Conservation (phyloP, 2,113 vertebrate genomes). For the Miniopterus natalensis region DNA sequence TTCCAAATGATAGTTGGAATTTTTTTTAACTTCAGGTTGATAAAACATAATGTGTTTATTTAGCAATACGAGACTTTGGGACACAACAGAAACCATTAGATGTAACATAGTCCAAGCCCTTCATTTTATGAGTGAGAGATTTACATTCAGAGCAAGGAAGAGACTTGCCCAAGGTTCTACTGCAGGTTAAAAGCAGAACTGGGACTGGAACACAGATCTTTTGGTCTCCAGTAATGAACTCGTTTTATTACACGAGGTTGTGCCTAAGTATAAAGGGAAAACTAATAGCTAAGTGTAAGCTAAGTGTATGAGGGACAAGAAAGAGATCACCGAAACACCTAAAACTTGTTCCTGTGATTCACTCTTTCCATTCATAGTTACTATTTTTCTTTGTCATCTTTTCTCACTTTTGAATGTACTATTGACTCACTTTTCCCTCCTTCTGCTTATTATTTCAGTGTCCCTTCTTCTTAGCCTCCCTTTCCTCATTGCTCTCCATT, state of each 20-base stretch:
- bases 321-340: slow-evolving; percentile 4
- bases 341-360: neutral
- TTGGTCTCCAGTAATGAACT: neutral
- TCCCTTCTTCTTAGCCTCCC: neutral
- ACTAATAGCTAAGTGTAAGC: neutral
- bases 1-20: slow-evolving; percentile 58
- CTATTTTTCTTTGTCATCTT: neutral
- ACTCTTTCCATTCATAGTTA: neutral
- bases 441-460: neutral
- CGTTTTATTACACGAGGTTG: neutral
- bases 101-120: neutral
- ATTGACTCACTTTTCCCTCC: neutral
- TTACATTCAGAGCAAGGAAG: neutral
- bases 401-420: neutral
- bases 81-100: neutral
- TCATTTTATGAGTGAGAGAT: neutral
- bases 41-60: slow-evolving; percentile 18
- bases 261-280: slow-evolving; percentile 45
- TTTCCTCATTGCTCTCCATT: neutral
- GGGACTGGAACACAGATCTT: neutral
- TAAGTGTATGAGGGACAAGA: neutral
- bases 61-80: neutral
- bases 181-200: slow-evolving; percentile 2
- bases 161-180: neutral
- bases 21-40: slow-evolving; percentile 49